Evolutionary conservation across 2,888 invertebrate genomes (phyloP).

Genomic region (Orthosia incerta): DNA sequence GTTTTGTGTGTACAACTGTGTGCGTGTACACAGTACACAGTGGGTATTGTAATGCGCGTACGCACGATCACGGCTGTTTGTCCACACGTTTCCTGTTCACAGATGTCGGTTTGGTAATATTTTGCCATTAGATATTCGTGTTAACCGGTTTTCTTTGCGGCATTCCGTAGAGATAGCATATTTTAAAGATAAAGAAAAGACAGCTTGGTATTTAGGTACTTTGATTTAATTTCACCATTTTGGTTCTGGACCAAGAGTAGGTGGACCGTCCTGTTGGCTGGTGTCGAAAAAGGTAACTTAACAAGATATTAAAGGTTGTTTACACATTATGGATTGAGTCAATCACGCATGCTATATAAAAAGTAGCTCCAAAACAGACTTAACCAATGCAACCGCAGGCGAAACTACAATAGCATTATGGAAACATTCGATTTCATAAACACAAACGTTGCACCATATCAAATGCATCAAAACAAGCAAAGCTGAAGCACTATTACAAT

Average conservation of each 20-base stretch:
- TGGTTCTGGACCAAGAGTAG: not conserved
- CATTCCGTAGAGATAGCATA: slow-evolving; percentile 28
- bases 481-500: too few relatives aligned
- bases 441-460: not conserved
- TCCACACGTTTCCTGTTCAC: slow-evolving; percentile 44
- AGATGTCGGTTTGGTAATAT: slow-evolving; percentile 46
- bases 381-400: not conserved
- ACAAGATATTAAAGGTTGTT: not conserved
- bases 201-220: slow-evolving; percentile 21
- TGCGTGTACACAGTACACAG: slow-evolving; percentile 19
- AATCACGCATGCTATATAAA: not conserved
- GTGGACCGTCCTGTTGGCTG: not conserved
- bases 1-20: slow-evolving; percentile 65
- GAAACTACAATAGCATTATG: not conserved
- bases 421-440: not conserved
- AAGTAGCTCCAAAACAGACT: not conserved
- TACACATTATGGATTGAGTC: not conserved
- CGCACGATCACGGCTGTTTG: slow-evolving; percentile 43
- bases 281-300: slow-evolving; percentile 14
- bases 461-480: not conserved
- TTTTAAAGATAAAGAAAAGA: slow-evolving; percentile 26
- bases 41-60: slow-evolving; percentile 48
- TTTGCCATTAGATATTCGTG: slow-evolving; percentile 48
- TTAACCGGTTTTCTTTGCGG: slow-evolving; percentile 48
- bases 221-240: slow-evolving; percentile 23